phyloP scores from a whole-genome alignment of 2,113 vertebrate species.

The Athene cunicularia region DNA sequence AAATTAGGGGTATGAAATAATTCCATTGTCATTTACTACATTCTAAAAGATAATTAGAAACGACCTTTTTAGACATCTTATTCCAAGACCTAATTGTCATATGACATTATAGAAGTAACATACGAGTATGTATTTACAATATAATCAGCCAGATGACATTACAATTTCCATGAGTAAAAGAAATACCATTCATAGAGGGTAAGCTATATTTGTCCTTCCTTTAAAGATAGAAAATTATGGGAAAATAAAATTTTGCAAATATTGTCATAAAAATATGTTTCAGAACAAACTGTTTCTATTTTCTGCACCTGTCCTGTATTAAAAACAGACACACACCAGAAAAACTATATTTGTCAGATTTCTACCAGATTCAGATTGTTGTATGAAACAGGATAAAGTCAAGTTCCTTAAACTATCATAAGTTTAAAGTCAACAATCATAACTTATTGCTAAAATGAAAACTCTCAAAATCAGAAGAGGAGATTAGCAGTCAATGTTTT shows the following conservation, averaged over 20 bases:
- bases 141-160: neutral
- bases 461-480: neutral
- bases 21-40: neutral
- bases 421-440: neutral
- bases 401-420: neutral
- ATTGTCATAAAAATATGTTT: neutral
- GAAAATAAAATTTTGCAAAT: neutral
- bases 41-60: neutral
- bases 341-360: neutral
- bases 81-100: neutral
- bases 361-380: neutral
- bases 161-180: neutral
- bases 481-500: neutral
- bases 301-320: neutral
- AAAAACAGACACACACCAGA: neutral
- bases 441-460: neutral
- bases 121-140: neutral
- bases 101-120: neutral
- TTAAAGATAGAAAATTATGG: neutral
- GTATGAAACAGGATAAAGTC: neutral
- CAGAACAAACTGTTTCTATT: neutral
- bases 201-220: neutral
- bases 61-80: neutral
- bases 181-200: neutral
- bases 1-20: neutral